Conservation (phyloP, 2,888 invertebrate genomes). For the Euspilapteryx auroguttella region DNA sequence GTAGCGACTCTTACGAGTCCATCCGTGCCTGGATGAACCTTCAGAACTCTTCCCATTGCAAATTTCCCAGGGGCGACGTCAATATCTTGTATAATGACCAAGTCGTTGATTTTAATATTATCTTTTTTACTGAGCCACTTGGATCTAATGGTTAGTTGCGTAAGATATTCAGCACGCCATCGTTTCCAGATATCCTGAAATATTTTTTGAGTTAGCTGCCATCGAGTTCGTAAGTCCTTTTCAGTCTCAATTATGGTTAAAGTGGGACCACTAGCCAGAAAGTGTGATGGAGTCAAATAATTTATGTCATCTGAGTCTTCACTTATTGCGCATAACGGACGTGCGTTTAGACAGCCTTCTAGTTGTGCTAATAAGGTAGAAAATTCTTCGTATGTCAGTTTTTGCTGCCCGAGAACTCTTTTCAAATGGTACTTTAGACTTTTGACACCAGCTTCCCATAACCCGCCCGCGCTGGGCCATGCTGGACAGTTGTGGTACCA, state of each 20-base stretch:
- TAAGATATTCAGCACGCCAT: no score
- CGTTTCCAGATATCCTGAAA: no score
- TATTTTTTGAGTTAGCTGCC: no score
- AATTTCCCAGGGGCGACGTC: no score
- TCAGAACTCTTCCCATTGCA: slow-evolving; percentile 10
- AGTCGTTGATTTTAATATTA: slow-evolving; percentile 10
- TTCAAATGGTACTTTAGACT: slow-evolving; percentile 2
- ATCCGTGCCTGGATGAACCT: slow-evolving; percentile 10
- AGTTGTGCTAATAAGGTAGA: slow-evolving; percentile 2
- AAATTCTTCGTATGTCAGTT: slow-evolving; percentile 3
- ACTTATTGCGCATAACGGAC: slow-evolving; percentile 2
- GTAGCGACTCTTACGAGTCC: slow-evolving; percentile 8
- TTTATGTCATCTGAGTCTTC: no score
- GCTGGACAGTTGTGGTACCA: slow-evolving; percentile 4
- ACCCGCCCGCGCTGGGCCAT: slow-evolving; percentile 3
- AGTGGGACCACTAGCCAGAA: no score
- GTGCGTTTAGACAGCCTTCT: slow-evolving; percentile 5
- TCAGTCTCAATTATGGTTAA: no score
- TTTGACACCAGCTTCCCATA: slow-evolving; percentile 3
- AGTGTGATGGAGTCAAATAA: no score
- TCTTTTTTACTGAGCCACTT: no score
- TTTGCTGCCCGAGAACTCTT: slow-evolving; percentile 1
- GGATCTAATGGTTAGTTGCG: no score
- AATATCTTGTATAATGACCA: slow-evolving; percentile 12
- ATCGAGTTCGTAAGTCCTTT: no score